These are phyloP conservation scores for Phoebastria nigripes DNA, from an alignment of 2,797 vertebrate species.

Conservation along the genomic window DNA sequence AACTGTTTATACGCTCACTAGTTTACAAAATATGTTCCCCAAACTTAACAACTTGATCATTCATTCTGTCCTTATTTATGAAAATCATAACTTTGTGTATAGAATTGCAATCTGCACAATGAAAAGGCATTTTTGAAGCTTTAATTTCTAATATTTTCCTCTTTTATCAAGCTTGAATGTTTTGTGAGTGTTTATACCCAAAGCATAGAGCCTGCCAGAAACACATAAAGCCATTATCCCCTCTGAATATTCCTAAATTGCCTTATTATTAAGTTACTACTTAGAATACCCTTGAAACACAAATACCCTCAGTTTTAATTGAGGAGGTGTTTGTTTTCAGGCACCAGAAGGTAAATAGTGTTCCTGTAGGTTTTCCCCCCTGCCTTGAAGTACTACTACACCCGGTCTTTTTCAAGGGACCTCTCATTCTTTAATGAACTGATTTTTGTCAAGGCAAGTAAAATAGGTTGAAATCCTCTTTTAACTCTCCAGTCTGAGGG, in stretches of 20 bases:
- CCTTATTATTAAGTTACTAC: neutral
- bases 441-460: neutral
- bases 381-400: neutral
- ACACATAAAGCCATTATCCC: neutral
- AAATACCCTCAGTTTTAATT: neutral
- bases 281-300: neutral
- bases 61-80: neutral
- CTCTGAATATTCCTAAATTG: neutral
- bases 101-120: neutral
- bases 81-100: neutral
- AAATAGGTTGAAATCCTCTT: neutral
- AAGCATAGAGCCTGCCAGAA: neutral
- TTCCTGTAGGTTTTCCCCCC: neutral
- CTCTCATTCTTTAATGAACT: neutral
- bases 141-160: neutral
- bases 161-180: neutral
- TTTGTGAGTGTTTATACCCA: neutral
- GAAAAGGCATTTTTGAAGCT: neutral
- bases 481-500: neutral
- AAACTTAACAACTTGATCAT: neutral
- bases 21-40: constrained; percentile 8
- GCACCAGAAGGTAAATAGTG: neutral
- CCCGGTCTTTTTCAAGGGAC: neutral
- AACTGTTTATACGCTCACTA: neutral
- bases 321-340: neutral